phyloP scores from a whole-genome alignment of 2,888 invertebrate species.

The Drosophila mettleri region DNA sequence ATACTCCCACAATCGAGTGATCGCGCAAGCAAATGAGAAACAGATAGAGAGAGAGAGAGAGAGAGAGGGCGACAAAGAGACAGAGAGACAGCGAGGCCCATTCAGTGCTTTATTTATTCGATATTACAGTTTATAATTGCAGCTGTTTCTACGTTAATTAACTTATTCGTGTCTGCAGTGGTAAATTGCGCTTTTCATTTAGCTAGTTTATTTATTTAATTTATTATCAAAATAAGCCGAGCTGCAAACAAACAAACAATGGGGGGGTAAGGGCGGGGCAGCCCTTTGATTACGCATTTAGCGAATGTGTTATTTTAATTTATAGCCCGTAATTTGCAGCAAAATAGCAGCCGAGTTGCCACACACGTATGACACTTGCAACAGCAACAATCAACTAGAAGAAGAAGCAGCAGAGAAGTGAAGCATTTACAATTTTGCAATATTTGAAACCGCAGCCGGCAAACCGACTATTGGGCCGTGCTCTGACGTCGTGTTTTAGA shows the following conservation, averaged over 20 bases:
- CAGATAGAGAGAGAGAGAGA: not conserved
- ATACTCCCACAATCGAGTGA: not conserved
- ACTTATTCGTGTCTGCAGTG: conserved; percentile 12
- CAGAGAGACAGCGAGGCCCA: not conserved
- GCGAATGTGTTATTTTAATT: conserved; percentile 76
- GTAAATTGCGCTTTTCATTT: conserved; percentile 26
- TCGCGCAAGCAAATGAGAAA: not conserved
- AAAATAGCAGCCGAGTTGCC: conserved; percentile 31
- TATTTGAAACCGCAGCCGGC: conserved; percentile 79
- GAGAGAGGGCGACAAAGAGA: not conserved
- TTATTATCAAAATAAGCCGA: conserved; percentile 56
- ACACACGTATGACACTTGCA: conserved; percentile 47
- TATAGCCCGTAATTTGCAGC: conserved; percentile 70
- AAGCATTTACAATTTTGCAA: conserved; percentile 76
- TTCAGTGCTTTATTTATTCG: not conserved
- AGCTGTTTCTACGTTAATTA: conserved; percentile 11
- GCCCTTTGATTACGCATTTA: conserved; percentile 71
- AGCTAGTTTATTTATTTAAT: conserved; percentile 52
- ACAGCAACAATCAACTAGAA: conserved; percentile 32
- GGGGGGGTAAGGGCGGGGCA: not conserved
- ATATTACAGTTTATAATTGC: not conserved
- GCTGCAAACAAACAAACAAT: conserved; percentile 36
- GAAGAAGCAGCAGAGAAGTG: conserved; percentile 38
- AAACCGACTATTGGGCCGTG: conserved; percentile 40
- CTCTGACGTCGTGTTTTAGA: conserved; percentile 26